Base-by-base conservation (phyloP, 2,113 vertebrate species). In the Ptilonorhynchus violaceus region DNA sequence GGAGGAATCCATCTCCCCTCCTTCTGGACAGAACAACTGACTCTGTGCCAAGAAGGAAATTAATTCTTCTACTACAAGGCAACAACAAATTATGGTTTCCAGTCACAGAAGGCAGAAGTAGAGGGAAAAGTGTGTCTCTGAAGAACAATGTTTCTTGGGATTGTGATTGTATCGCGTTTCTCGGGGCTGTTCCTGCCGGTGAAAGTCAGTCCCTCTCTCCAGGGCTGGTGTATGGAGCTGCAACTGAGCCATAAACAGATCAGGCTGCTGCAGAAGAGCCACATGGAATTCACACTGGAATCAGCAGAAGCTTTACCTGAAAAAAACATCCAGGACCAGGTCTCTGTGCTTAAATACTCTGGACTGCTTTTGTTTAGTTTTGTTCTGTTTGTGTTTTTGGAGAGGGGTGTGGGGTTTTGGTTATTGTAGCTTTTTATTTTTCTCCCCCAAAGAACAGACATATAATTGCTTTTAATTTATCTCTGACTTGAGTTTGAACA, bases 71-170 rank as follows among this genome's bases (percentile, higher is more conserved):
- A 56, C 88, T 63, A 55, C 35, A 86, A 39, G 82, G 62, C 82
- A 92, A 53, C 46, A 90, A 72, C 21, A 83, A 91, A 56, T 92
- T 70, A n/a, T 47, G 58, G 50, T 73, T 89, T 49, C 53, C 30
- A 85, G 33, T 9, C 55, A 56, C 11, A 58, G 67, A 58, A 85
- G 39, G 67, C 9, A 82, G 74, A 66, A 96, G 41, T 21, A 62
- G 49, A 89, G 41, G 86, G 70, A 68, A 72, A 94, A 74, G 67
- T 10, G 27, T 46, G 79, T 83, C 84, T 88, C 85, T 31, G 37
- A 90, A 83, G 88, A 88, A 20, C 82, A 47, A 33, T 96, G 85
- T 59, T 96, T 95, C 75, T 79, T 37, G 85, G 82, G 82, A 83
- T 19, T 66, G 67, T 85, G 90, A 81, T 21, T 90, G 33, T 28